Percentiles rank a stretch among this genome's conserved stretches.
Evolutionary conservation across 2,888 invertebrate species (phyloP).

Genomic region (Lasioglossum zephyrum): DNA sequence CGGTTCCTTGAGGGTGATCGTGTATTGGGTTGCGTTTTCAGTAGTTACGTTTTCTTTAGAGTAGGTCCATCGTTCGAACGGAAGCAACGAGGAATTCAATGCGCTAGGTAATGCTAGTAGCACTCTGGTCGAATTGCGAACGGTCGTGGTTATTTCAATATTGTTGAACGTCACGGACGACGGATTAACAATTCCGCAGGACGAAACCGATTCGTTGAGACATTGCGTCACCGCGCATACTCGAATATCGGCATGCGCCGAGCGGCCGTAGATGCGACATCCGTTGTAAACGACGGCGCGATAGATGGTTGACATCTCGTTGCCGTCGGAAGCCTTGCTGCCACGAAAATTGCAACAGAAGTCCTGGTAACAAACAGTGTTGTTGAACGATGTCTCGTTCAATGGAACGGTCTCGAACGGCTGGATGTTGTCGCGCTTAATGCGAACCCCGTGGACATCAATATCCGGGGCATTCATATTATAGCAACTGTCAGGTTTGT

Average conservation of each 20-base stretch:
- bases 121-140: slow-evolving; percentile 57
- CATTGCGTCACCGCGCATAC: slow-evolving; percentile 81
- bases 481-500: not conserved
- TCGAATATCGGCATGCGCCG: slow-evolving; percentile 67
- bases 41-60: slow-evolving; percentile 39
- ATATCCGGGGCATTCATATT: accelerated
- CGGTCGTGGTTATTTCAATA: slow-evolving; percentile 67
- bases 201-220: slow-evolving; percentile 70
- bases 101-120: slow-evolving; percentile 68
- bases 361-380: slow-evolving; percentile 62
- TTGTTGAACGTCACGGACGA: slow-evolving; percentile 62
- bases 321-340: slow-evolving; percentile 44
- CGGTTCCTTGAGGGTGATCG: slow-evolving; percentile 54
- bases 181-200: slow-evolving; percentile 69
- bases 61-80: slow-evolving; percentile 57
- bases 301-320: slow-evolving; percentile 69
- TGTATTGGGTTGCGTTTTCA: slow-evolving; percentile 46
- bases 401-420: slow-evolving; percentile 18
- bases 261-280: slow-evolving; percentile 56
- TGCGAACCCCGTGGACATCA: not conserved
- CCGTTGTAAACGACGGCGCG: slow-evolving; percentile 80
- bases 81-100: slow-evolving; percentile 58
- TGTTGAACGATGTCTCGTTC: not conserved
- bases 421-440: slow-evolving; percentile 37
- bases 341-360: slow-evolving; percentile 75